Conservation (phyloP, 1,140 invertebrate genomes). For the Anoplophora glabripennis region DNA sequence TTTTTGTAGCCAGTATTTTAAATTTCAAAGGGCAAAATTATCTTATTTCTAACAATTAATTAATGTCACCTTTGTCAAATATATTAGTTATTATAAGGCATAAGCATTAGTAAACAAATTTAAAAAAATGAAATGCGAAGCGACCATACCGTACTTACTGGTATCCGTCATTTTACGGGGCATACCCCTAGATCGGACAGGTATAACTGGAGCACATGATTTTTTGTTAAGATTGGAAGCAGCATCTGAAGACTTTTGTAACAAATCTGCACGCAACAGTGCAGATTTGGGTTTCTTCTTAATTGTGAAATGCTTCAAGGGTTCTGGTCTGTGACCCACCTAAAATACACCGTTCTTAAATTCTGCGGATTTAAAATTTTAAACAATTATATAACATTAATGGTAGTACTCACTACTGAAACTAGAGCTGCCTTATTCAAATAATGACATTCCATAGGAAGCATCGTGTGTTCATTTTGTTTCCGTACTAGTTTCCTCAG, state of each 20-base stretch:
- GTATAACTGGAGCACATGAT: slow-evolving; percentile 81
- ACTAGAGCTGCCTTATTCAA: slow-evolving; percentile 90
- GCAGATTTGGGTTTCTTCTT: slow-evolving; percentile 96
- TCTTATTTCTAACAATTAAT: not conserved
- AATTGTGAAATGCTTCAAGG: slow-evolving; percentile 88
- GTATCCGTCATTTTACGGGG: slow-evolving; percentile 95
- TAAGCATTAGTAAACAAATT: slow-evolving; percentile 12
- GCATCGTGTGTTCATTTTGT: slow-evolving; percentile 79
- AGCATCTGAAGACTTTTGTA: slow-evolving; percentile 89
- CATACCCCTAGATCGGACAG: slow-evolving; percentile 88
- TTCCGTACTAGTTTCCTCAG: slow-evolving; percentile 82
- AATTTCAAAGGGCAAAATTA: no score
- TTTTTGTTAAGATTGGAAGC: slow-evolving; percentile 82
- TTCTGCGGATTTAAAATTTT: slow-evolving; percentile 1
- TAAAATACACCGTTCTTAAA: slow-evolving; percentile 29
- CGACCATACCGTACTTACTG: slow-evolving; percentile 58
- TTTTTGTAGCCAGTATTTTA: no score
- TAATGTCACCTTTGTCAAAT: no score
- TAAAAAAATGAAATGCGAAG: slow-evolving; percentile 4
- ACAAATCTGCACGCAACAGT: slow-evolving; percentile 79
- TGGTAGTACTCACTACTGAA: slow-evolving; percentile 67
- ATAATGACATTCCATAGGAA: slow-evolving; percentile 95
- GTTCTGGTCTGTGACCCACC: slow-evolving; percentile 62
- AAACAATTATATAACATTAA: not conserved
- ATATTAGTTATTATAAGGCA: not conserved